Conservation (phyloP, 64 coral and sea anemone genomes). For the Montipora foliosa region DNA sequence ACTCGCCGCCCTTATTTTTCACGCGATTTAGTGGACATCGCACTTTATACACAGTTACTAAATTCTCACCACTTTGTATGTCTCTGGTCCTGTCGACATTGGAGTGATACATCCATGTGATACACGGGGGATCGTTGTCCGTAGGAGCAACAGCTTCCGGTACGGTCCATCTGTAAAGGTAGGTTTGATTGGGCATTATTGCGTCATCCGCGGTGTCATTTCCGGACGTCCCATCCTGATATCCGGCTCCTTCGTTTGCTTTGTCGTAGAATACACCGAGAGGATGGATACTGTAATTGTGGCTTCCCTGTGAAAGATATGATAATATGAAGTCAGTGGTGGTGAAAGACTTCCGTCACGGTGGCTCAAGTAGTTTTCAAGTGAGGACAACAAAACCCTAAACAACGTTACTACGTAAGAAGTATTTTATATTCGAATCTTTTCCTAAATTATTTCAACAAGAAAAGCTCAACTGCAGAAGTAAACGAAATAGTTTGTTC, state of each 20-base stretch:
- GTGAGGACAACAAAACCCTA: too few relatives aligned
- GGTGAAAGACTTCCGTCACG: too few relatives aligned
- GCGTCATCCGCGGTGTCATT: slow-evolving; percentile 78
- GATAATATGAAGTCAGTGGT: neutral
- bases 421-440: too few relatives aligned
- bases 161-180: slow-evolving; percentile 80
- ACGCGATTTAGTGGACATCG: too few relatives aligned
- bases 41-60: neutral
- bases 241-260: slow-evolving; percentile 84
- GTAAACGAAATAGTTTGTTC: too few relatives aligned
- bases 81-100: slow-evolving; percentile 76
- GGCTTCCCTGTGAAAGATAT: slow-evolving; percentile 57
- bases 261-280: slow-evolving; percentile 94
- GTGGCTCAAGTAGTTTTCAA: too few relatives aligned
- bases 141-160: slow-evolving; percentile 82
- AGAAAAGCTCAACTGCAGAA: too few relatives aligned
- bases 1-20: too few relatives aligned
- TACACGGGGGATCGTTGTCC: slow-evolving; percentile 67
- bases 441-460: too few relatives aligned
- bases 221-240: slow-evolving; percentile 74
- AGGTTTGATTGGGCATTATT: slow-evolving; percentile 67
- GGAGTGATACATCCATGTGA: slow-evolving; percentile 85
- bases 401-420: too few relatives aligned
- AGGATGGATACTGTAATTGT: slow-evolving; percentile 87
- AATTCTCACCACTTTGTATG: slow-evolving; percentile 76